Base-by-base conservation (phyloP, 1,140 invertebrate genomes). In the Pseudomyrmex pallidus region DNA sequence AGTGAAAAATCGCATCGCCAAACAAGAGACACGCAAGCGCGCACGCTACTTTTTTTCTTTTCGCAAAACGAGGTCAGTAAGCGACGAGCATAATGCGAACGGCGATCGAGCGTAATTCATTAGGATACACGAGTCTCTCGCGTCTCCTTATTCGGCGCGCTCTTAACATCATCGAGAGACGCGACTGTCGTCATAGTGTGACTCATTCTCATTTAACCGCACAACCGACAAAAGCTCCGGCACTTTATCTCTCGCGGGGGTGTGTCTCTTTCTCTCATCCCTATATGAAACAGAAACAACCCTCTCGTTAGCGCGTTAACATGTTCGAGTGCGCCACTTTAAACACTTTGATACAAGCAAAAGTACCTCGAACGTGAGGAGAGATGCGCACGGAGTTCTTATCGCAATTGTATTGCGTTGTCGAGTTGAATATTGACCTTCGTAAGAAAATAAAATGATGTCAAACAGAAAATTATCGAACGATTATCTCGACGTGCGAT, bases 111-210 rank as follows among this genome's bases (percentile, higher is more conserved):
- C 68, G 63, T 85, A 84, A 73, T 83, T 83, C n/a, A 73, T 61
- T 67, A 67, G 80, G 66, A 85, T 68, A 83, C 84, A 84, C 77
- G 78, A 68, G 66, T 74, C 63, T 68, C 35, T 74, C 57, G 59
- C 62, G 68, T 35, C 88, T 91, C 85, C 88, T 91, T 91, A 91
- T 91, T 90, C 85, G 90, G 89, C 56, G 85, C 85, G 85, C 82
- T 90, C 88, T 87, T 91, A 89, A 91, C 90, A 89, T 74, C 74
- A 63, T 88, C 77, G 13, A 10, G 67, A 76, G 76, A 82, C 56
- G 70, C 66, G 48, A 73, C 64, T 57, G 25, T 50, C 35, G 50
- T 17, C 74, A 63, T 35, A 7, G 35, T 35, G 35, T 85, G 87
- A 88, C 57, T 91, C 91, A 92, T 90, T 91, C 70, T 85, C 90